Base-by-base conservation (phyloP, 2,888 invertebrate species). In the Thymelicus lineola region DNA sequence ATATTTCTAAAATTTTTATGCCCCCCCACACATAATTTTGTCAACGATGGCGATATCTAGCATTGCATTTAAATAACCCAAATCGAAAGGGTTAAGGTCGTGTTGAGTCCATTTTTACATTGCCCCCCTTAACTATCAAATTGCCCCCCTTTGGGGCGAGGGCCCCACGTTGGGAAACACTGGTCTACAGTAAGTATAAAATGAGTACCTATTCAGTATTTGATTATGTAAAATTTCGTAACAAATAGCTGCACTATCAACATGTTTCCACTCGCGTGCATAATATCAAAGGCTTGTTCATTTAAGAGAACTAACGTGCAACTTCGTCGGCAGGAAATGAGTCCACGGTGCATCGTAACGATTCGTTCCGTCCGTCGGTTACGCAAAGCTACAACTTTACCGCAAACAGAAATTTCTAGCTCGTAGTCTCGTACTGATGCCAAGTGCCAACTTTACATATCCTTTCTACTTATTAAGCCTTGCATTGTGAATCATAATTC, bases 341-440 rank as follows among this genome's bases (percentile, higher is more conserved):
- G 67, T 64, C 70, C 59, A 28, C 55, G 71, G 74, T 73, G 71
- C 74, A 72, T 75, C 75, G 74, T 73, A 72, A 70, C 74, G 75
- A 77, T 78, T 75, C 68, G 75, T 79, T 79, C 74, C 76, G 75
- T 73, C 74, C 75, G 73, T 70, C 72, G 64, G 74, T 78, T 77
- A 75, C 75, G 75, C 75, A 77, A 76, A 73, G 73, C 71, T 72
- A 73, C 70, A 75, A 76, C 71, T 75, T 73, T 74, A 73, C 75
- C 73, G 75, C 74, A 73, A 75, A 73, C 71, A 74, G 70, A 62
- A 74, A 74, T 74, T 72, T 75, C 72, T 75, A 71, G 75, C 61
- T 75, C 73, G 59, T 28, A 28, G 1, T 28, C 58, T 50, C 58
- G 38, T 59, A 58, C 57, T 17, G 38, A 15, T 69, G 63, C 69